A percentile compares a stretch with the other conserved stretches of the same genome.
Evolutionary conservation across 1,140 invertebrate genomes (phyloP).

Genomic region (Zophobas morio): DNA sequence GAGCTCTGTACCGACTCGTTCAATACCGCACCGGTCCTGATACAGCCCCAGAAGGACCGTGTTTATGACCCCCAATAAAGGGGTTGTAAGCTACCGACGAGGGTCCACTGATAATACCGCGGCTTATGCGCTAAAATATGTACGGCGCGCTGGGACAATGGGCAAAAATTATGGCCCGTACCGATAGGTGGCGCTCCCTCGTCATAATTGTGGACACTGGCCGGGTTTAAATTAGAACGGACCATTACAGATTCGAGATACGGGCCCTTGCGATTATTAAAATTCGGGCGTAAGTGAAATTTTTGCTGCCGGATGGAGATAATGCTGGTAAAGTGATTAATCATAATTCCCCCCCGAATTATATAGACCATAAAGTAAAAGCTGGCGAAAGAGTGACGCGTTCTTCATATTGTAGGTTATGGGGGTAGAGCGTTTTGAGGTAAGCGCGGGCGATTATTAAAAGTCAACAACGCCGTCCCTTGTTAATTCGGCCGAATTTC

Average conservation of each 20-base stretch:
- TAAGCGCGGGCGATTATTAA: no score
- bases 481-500: constrained; percentile 8
- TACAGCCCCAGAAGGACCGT: constrained; percentile 48
- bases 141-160: constrained; percentile 51
- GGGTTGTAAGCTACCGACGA: constrained; percentile 51
- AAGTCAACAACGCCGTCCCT: no score
- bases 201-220: constrained; percentile 27
- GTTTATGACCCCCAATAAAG: constrained; percentile 58
- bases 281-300: not conserved
- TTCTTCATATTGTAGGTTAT: no score
- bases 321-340: no score
- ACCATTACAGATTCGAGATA: constrained; percentile 25
- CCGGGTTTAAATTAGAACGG: constrained; percentile 20
- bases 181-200: constrained; percentile 22
- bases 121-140: constrained; percentile 57
- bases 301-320: no score
- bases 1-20: constrained; percentile 8
- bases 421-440: no score
- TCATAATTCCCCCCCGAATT: no score
- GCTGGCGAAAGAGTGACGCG: no score
- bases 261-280: constrained; percentile 25
- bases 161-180: constrained; percentile 50
- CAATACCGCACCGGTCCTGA: constrained; percentile 33
- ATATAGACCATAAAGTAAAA: no score
- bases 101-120: constrained; percentile 56